Base-by-base conservation (phyloP, 2,888 invertebrate genomes). In the Acleris holmiana region DNA sequence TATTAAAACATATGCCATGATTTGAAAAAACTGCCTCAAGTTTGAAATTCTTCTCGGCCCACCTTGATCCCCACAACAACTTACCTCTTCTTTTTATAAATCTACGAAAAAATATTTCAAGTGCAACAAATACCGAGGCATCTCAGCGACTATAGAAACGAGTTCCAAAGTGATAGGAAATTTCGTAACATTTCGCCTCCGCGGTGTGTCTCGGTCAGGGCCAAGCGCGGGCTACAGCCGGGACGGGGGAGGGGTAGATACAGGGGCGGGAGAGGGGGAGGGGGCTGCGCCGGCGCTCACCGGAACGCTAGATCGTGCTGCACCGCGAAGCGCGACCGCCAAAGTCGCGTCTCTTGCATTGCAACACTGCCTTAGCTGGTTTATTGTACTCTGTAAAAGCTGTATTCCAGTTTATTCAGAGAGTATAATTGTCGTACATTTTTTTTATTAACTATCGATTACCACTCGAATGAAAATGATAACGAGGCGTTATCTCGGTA, bases 301-400 rank as follows among this genome's bases (percentile, higher is more conserved):
- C 91, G 91, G 90, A 92, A 91, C 91, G 90, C 81, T 84, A 91
- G 91, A 91, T 91, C 91, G 91, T 92, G 91, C 87, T 86, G 91
- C 91, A 86, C 87, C 91, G 91, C 83, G 86, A 79, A 92, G 91
- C 91, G 86, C 91, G 88, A 91, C 92, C 91, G 90, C 91, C 83
- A 86, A 85, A 86, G 77, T 82, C 81, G 80, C 86, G 84, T 75
- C 81, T 81, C 87, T 87, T 83, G 85, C 84, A 83, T 89, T 88
- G 91, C 91, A 90, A 88, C 89, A 89, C 84, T 79, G 76, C 76
- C 74, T 78, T 85, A 72, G 58, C 50, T 57, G 53, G 49, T 46
- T 55, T 62, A 56, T 61, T 53, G 51, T 61, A 44, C 55, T 50
- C 15, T 49, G 23, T 44, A 49, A 51, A 61, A 47, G 64, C 58